These are phyloP conservation scores for Mystacornis crossleyi DNA, from an alignment of 2,113 vertebrate species.

Conservation along the genomic window DNA sequence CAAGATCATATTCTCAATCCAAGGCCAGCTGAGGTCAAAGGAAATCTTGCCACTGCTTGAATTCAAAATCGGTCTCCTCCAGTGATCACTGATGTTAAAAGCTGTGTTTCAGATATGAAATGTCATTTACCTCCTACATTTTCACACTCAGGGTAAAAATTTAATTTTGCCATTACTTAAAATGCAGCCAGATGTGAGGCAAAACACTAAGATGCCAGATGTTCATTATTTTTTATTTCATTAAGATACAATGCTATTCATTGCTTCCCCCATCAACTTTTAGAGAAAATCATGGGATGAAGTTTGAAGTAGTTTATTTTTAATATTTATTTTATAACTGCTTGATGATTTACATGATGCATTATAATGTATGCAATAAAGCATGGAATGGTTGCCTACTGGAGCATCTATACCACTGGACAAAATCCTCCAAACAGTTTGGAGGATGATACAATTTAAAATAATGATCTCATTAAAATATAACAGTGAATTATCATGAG, in stretches of 20 bases:
- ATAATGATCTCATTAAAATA: not conserved
- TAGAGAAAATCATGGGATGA: not conserved
- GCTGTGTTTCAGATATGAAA: not conserved
- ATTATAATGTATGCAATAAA: constrained; percentile 54
- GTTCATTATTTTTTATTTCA: not conserved
- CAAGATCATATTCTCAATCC: not conserved
- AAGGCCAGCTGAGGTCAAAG: not conserved
- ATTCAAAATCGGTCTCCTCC: not conserved
- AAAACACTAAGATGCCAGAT: not conserved
- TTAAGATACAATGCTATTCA: not conserved
- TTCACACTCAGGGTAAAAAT: not conserved
- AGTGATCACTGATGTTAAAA: not conserved
- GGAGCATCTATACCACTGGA: constrained; percentile 3
- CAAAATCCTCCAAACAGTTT: not conserved
- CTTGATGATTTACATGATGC: constrained; percentile 41
- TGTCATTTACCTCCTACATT: not conserved
- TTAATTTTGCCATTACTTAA: not conserved
- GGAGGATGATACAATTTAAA: constrained; percentile 22
- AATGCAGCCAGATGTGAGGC: not conserved
- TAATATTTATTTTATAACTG: not conserved
- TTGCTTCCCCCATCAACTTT: not conserved
- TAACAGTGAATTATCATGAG: not conserved
- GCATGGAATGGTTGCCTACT: constrained; percentile 55
- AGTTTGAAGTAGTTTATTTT: not conserved
- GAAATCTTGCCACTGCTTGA: not conserved